A percentile compares a stretch with the other conserved stretches of the same genome.
Conservation (phyloP, 1,140 invertebrate species). For the Chionoecetes opilio region DNA sequence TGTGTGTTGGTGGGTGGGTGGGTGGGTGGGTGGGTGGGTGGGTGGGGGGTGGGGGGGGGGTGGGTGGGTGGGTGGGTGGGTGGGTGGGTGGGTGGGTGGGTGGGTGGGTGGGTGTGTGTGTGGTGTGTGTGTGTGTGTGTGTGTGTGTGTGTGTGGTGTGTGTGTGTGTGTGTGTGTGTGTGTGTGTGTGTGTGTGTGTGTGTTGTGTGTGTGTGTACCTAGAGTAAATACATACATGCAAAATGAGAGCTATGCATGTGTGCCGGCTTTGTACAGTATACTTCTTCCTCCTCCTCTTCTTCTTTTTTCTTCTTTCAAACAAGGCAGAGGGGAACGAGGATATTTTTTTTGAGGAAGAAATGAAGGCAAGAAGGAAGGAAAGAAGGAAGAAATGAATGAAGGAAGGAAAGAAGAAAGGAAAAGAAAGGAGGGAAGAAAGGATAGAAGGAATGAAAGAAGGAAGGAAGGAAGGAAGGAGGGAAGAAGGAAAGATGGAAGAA, state of each 20-base stretch:
- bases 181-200: conserved; percentile 3
- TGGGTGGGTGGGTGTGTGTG: not conserved
- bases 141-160: too few species aligned
- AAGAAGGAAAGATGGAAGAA: not conserved
- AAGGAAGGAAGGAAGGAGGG: too few species aligned
- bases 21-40: not conserved
- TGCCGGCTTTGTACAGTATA: not conserved
- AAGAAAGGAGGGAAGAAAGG: too few species aligned
- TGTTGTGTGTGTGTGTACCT: not conserved
- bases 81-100: not conserved
- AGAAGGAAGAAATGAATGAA: not conserved
- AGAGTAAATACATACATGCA: not conserved
- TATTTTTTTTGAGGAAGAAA: not conserved
- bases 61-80: too few species aligned
- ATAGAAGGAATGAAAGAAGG: too few species aligned
- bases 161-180: not conserved
- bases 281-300: not conserved
- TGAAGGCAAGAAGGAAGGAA: not conserved
- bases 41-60: too few species aligned
- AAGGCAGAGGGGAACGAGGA: not conserved
- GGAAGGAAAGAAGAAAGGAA: too few species aligned
- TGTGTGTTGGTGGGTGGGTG: not conserved
- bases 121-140: conserved; percentile 1
- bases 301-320: not conserved
- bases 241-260: not conserved